phyloP scores from a whole-genome alignment of 1,140 invertebrate species.

The Drosophila kohkoa region DNA sequence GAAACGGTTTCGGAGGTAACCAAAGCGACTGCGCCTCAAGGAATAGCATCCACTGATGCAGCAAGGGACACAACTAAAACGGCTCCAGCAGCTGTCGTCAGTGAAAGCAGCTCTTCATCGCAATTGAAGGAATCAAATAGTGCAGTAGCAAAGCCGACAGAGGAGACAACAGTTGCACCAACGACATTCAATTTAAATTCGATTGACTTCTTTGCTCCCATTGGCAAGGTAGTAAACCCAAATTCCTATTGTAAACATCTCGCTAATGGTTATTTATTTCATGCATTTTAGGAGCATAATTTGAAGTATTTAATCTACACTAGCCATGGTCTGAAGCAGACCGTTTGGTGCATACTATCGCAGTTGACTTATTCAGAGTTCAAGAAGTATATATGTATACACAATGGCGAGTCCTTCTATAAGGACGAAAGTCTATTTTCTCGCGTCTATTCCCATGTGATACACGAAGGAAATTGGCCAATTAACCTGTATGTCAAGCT shows the following conservation, averaged over 20 bases:
- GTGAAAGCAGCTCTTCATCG: not conserved
- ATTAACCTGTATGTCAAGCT: conserved; percentile 40
- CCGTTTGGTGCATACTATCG: conserved; percentile 56
- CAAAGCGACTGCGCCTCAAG: not conserved
- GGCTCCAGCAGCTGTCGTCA: not conserved
- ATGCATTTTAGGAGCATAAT: conserved; percentile 47
- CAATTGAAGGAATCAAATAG: not conserved
- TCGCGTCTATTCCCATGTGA: conserved; percentile 45
- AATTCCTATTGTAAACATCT: not conserved
- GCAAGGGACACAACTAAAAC: not conserved
- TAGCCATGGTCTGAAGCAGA: conserved; percentile 32
- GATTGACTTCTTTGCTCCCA: not conserved
- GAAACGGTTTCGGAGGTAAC: not conserved
- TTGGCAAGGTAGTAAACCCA: conserved; percentile 20
- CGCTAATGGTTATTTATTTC: not conserved
- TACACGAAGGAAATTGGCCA: conserved; percentile 58
- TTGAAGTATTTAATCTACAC: conserved; percentile 46
- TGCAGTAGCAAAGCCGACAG: not conserved
- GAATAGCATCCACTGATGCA: not conserved
- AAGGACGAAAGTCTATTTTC: conserved; percentile 8
- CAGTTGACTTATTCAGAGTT: conserved; percentile 50
- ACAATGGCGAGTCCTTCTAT: conserved; percentile 32
- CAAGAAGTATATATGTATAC: conserved; percentile 40
- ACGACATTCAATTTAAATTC: not conserved
- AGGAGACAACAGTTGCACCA: not conserved